These are phyloP conservation scores for Coelogynopora nodosa DNA, from an alignment of 2,888 invertebrate genomes.

Conservation along the genomic window DNA sequence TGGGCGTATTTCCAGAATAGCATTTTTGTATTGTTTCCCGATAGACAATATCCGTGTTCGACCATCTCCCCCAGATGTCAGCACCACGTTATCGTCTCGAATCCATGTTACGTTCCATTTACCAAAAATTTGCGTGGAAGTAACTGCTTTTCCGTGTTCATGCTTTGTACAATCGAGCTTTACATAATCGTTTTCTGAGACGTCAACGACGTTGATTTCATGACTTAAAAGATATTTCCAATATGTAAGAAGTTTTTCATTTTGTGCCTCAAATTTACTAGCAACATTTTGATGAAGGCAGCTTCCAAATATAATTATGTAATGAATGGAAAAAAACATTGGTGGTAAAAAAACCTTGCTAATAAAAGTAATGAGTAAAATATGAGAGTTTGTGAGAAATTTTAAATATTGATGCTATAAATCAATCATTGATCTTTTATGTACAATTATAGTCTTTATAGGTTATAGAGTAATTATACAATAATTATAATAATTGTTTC, in stretches of 20 bases:
- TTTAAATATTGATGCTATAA: no score
- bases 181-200: not conserved
- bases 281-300: no score
- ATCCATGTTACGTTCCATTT: not conserved
- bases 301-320: no score
- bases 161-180: not conserved
- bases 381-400: no score
- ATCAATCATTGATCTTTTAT: no score
- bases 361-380: no score
- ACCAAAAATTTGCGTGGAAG: not conserved
- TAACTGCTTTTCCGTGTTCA: not conserved
- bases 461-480: no score
- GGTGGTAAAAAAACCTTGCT: no score
- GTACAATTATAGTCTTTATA: no score
- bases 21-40: not conserved
- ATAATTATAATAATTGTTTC: no score
- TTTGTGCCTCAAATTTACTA: no score
- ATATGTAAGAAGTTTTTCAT: not conserved
- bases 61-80: not conserved
- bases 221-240: not conserved
- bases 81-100: not conserved
- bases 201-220: not conserved
- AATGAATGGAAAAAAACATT: no score
- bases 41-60: not conserved
- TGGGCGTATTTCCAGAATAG: not conserved